A percentile compares a stretch with the other conserved stretches of the same genome.
Conservation (phyloP, 2,797 vertebrate genomes). For the Etheostoma perlongum region DNA sequence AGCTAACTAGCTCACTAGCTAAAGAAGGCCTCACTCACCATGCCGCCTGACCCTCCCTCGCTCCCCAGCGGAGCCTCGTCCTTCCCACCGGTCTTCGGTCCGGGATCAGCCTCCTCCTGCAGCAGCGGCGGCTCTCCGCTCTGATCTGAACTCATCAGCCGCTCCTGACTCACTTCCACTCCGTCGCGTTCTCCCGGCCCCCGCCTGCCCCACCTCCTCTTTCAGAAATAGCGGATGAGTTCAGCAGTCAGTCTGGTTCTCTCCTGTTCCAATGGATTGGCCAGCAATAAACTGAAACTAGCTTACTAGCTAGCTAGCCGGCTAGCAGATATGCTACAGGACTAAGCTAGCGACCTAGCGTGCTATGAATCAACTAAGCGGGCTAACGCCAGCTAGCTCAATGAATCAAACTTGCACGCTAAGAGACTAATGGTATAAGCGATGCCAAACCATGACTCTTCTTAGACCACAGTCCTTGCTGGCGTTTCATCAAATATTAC, state of each 20-base stretch:
- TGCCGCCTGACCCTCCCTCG: conserved; percentile 85
- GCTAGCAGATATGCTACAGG: conserved; percentile 64
- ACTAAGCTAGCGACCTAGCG: conserved; percentile 69
- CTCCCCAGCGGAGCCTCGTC: conserved; percentile 82
- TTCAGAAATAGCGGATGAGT: conserved; percentile 50
- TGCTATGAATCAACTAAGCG: conserved; percentile 72
- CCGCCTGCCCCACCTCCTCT: conserved; percentile 71
- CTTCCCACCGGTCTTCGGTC: conserved; percentile 83
- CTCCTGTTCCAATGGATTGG: conserved; percentile 31
- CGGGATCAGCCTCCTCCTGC: conserved; percentile 90
- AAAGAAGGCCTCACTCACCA: conserved; percentile 85
- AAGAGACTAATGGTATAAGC: conserved; percentile 44
- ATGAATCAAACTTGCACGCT: conserved; percentile 74
- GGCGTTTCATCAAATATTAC: conserved; percentile 55
- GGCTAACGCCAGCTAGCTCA: conserved; percentile 78
- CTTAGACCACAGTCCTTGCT: conserved; percentile 47
- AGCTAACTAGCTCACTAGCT: conserved; percentile 43
- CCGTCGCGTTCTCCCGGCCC: conserved; percentile 84
- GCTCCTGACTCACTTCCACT: conserved; percentile 86
- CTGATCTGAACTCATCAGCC: conserved; percentile 91
- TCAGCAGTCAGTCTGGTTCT: conserved; percentile 64
- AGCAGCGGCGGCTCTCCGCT: conserved; percentile 87
- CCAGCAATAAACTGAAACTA: too few relatives aligned
- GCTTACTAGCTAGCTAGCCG: conserved; percentile 41
- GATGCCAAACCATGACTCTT: conserved; percentile 60